Evolutionary conservation across 2,113 vertebrate genomes (phyloP).

Genomic region (Platichthys flesus): DNA sequence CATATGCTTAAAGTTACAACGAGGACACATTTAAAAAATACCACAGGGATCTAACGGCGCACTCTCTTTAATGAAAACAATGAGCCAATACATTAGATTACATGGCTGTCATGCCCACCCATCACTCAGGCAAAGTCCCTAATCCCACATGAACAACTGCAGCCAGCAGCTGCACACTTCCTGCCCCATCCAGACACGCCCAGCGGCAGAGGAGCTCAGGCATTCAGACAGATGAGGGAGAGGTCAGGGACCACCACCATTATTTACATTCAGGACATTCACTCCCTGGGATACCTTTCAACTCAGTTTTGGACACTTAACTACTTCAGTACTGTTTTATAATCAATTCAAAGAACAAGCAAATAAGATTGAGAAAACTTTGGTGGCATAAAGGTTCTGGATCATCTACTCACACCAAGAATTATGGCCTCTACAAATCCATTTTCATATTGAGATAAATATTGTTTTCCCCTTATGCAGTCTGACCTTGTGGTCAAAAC

Average conservation of each 20-base stretch:
- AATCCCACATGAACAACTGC: conserved; percentile 75
- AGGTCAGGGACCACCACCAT: conserved; percentile 40
- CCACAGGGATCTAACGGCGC: conserved; percentile 58
- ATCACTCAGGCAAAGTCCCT: conserved; percentile 73
- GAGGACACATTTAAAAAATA: conserved; percentile 23
- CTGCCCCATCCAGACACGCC: conserved; percentile 55
- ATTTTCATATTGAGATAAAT: neutral
- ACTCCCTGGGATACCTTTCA: conserved; percentile 8
- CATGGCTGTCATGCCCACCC: conserved; percentile 57
- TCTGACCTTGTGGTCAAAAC: conserved; percentile 17
- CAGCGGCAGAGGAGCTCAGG: conserved; percentile 28
- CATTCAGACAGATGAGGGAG: conserved; percentile 32
- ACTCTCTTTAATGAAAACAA: conserved; percentile 81
- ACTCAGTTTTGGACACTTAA: conserved; percentile 11
- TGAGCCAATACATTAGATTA: conserved; percentile 71
- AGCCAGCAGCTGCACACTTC: conserved; percentile 74
- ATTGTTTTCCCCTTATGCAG: neutral
- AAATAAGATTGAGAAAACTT: no score
- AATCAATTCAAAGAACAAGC: no score
- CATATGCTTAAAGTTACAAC: conserved; percentile 30
- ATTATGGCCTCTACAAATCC: neutral
- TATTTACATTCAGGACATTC: conserved; percentile 38
- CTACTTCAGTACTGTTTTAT: neutral
- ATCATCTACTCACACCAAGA: no score
- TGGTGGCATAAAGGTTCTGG: no score